A percentile compares a stretch with the other conserved stretches of the same genome.
phyloP scores from a whole-genome alignment of 2,113 vertebrate genomes.

The Gadus chalcogrammus region DNA sequence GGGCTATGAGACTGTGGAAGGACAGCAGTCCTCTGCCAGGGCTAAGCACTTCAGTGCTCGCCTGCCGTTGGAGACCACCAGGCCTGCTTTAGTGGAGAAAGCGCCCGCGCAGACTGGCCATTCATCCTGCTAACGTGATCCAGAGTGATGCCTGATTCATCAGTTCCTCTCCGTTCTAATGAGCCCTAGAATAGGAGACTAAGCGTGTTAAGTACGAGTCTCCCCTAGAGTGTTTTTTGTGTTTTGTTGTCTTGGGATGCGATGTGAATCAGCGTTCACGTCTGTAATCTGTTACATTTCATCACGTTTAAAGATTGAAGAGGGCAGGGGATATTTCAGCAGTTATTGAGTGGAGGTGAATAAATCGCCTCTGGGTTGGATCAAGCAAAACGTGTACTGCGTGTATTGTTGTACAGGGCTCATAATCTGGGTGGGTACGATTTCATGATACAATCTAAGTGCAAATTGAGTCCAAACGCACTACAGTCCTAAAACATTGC shows the following conservation, averaged over 20 bases:
- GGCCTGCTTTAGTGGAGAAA: neutral
- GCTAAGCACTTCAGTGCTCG: conserved; percentile 31
- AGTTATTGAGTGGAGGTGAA: too few species aligned
- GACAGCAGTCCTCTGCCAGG: conserved; percentile 29
- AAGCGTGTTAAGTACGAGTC: conserved; percentile 1
- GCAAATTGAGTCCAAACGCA: too few species aligned
- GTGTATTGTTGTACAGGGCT: too few species aligned
- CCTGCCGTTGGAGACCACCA: conserved; percentile 11
- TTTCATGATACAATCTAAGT: too few species aligned
- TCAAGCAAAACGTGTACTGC: too few species aligned
- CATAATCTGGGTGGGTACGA: too few species aligned
- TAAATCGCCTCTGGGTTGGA: too few species aligned
- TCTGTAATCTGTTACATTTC: conserved; percentile 70
- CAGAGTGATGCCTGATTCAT: conserved; percentile 70
- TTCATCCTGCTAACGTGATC: conserved; percentile 66
- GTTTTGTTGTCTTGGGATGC: conserved; percentile 56
- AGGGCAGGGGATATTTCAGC: conserved; percentile 31
- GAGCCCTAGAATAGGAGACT: conserved; percentile 58
- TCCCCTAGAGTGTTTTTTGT: conserved; percentile 51
- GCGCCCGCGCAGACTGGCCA: conserved; percentile 14
- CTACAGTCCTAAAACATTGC: too few species aligned
- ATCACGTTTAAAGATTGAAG: conserved; percentile 51
- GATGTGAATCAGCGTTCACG: conserved; percentile 70
- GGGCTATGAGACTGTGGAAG: conserved; percentile 25
- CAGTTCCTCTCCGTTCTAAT: conserved; percentile 65